Evolutionary conservation across 2,113 vertebrate genomes (phyloP), one percentile per base, ranked within the genome.

Genomic region (Columbina picui): DNA sequence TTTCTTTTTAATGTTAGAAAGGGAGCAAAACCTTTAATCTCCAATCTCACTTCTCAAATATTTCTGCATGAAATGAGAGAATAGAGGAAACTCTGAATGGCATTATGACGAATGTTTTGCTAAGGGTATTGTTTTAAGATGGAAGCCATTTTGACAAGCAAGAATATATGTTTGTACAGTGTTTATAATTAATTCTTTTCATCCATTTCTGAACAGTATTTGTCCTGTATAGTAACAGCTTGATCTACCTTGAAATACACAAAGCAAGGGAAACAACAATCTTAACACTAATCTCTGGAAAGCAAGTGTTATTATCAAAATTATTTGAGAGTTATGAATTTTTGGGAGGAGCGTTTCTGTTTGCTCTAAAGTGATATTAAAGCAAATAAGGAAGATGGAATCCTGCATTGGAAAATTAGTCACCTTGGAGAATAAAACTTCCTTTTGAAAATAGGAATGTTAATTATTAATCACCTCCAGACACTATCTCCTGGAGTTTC

Each of bases 391-490:
- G 22, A 92, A 90, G 38, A 59, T 87, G 45, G 39, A 92, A 64
- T 89, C 73, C 71, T 89, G 75, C 92, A 32, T 13, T 43, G 52
- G 69, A 93, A 94, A 73, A 65, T 89, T 74, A 74, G 56, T 91
- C 61, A 69, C 8, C 19, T 92, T 52, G 84, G 87, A 73, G 47
- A 88, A 90, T 77, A 86, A 92, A 78, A 59, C 22, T 94, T 94
- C 36, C 50, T 69, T 71, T 77, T 88, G 67, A 93, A 93, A 95
- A 81, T 57, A 63, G 43, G 30, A 50, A 74, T 55, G 50, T 81
- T 61, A 79, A 91, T 96, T 93, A 90, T 87, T 94, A 79, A 74
- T 57, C 16, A 50, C 10, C 52, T 90, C 52, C 82, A 86, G 86
- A 41, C 47, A 77, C 10, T 69, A 27, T 91, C 59, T 79, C 57